Base-by-base conservation (phyloP, 53 echinoderm and acorn worm genomes). In the Holothuria scabra region DNA sequence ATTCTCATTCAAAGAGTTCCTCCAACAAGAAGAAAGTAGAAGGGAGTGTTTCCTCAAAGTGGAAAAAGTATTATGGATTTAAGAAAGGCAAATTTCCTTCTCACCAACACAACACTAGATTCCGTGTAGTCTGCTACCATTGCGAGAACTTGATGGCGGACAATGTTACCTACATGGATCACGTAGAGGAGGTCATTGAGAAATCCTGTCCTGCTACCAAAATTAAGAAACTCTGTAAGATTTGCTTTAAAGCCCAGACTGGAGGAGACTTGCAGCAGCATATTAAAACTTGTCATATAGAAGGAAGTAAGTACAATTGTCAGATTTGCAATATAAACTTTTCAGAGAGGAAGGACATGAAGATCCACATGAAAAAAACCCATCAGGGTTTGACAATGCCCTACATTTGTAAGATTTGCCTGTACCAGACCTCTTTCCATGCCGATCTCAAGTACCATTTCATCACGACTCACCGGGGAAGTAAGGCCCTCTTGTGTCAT, bases 101-200 rank as follows among this genome's bases (percentile, higher is more conserved):
- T 21, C 78, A 78, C 58, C 28, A 78, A 20, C 78, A 78, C 78
- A 78, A 78, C 33, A 78, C 78, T 1, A 56, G 78, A 31, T 78
- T 78, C 49, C 56, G 58, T 33, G 56, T 78, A 28, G 58, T 78
- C 32, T 78, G 78, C 59, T 78, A 58, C 58, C 78, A 78, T 32
- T 78, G 78, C 21, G 78, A 78, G 9, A 58, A 78, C 18, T 25
- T 78, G 57, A 78, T 78, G 78, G 32, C 78, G 0, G 78, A 78
- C 78, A 78, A 78, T 11, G 57, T 78, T 12, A 58, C 78, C 14
- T 78, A 78, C 58, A 78, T 78, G 78, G 78, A 78, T 28, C 78
- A 78, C 19, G 78, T 78, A 7, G 78, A 56, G 52, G 32, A 55
- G 21, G 78, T 78, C 28, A 78, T 78, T 30, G 78, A 78, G 78